These are phyloP conservation scores for Oncorhynchus clarkii DNA, from an alignment of 2,113 vertebrate species.

Conservation along the genomic window DNA sequence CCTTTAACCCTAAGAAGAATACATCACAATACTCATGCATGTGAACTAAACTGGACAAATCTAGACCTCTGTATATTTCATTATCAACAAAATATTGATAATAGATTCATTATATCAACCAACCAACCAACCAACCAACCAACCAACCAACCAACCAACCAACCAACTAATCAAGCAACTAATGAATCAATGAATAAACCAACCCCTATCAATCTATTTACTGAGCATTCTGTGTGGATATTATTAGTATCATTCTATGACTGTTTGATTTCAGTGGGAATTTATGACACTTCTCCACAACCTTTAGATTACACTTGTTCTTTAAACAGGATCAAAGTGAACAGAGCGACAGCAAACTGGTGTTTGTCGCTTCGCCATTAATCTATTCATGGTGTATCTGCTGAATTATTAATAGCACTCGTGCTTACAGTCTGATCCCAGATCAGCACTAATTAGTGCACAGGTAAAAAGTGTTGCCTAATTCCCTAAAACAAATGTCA, in stretches of 20 bases:
- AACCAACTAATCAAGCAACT: neutral
- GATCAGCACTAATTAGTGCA: neutral
- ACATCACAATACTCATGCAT: neutral
- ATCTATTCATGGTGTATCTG: slow-evolving; percentile 50
- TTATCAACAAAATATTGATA: no score
- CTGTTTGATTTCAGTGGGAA: neutral
- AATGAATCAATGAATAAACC: neutral
- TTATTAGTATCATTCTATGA: neutral
- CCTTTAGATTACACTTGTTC: slow-evolving; percentile 17
- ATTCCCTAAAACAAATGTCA: neutral
- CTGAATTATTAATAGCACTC: slow-evolving; percentile 50
- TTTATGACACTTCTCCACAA: neutral
- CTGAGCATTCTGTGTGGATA: neutral
- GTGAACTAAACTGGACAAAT: neutral
- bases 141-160: neutral
- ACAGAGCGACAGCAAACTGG: slow-evolving; percentile 1
- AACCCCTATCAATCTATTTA: neutral
- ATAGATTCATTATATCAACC: no score
- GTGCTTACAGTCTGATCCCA: slow-evolving; percentile 32
- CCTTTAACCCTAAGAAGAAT: neutral
- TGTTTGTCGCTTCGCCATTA: slow-evolving; percentile 15
- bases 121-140: no score
- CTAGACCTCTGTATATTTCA: neutral
- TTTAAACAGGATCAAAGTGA: slow-evolving; percentile 49
- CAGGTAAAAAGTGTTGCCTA: neutral